A percentile compares a stretch with the other conserved stretches of the same genome.
phyloP scores from a whole-genome alignment of 2,113 vertebrate genomes.

The Eulacestoma nigropectus region DNA sequence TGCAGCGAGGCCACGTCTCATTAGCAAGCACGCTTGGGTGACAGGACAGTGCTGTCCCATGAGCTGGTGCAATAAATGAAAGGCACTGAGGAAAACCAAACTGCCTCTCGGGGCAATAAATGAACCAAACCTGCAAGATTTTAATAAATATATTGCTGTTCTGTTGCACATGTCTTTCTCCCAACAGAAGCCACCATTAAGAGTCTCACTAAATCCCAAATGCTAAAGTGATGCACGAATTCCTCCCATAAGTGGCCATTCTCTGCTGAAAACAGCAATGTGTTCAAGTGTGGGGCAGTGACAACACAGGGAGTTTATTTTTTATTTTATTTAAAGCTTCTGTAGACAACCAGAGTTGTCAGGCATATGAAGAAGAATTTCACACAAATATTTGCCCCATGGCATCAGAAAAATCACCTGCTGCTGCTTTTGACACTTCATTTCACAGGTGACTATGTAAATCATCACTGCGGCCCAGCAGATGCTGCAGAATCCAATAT shows the following conservation, averaged over 20 bases:
- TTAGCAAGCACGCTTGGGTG: fast-evolving
- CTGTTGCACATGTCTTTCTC: neutral
- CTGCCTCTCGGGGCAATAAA: neutral
- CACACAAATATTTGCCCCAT: neutral
- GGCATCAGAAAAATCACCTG: neutral
- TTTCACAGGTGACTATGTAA: neutral
- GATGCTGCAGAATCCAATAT: neutral
- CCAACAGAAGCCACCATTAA: neutral
- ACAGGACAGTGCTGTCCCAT: neutral
- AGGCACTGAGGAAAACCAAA: neutral
- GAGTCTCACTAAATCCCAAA: neutral
- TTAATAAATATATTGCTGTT: neutral
- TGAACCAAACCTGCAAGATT: neutral
- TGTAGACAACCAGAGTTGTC: neutral
- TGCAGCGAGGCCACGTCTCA: fast-evolving
- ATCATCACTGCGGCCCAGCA: neutral
- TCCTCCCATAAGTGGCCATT: neutral
- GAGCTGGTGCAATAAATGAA: neutral
- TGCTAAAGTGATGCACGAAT: neutral
- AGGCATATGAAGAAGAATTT: neutral
- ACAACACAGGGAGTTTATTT: neutral
- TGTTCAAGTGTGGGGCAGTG: neutral
- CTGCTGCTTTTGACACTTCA: neutral
- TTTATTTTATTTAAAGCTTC: neutral
- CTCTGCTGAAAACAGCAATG: neutral